Evolutionary conservation across 2,113 vertebrate species (phyloP).

Genomic region (Microtus pennsylvanicus): DNA sequence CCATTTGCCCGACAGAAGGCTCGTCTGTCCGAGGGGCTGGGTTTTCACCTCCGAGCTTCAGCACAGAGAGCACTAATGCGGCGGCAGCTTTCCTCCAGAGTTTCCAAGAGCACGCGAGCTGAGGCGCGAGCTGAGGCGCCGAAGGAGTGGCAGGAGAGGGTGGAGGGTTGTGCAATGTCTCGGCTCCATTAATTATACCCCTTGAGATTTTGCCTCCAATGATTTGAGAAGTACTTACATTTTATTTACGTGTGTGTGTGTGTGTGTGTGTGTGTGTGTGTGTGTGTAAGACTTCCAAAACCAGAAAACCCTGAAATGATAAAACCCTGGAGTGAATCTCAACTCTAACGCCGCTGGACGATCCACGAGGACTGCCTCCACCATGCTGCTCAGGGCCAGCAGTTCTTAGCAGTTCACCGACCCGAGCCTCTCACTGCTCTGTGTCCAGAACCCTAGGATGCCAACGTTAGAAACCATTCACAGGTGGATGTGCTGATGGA

Average conservation of each 20-base stretch:
- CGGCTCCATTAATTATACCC: not conserved
- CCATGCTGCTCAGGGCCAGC: too few relatives aligned
- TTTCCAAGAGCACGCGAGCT: not conserved
- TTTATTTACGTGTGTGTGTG: too few relatives aligned
- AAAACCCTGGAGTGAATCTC: not conserved
- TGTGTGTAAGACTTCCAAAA: conserved; percentile 29
- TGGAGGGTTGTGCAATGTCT: not conserved
- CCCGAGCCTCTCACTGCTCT: not conserved
- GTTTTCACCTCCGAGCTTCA: not conserved
- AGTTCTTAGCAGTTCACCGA: not conserved
- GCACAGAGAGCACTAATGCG: not conserved
- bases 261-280: too few relatives aligned
- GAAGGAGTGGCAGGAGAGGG: conserved; percentile 21
- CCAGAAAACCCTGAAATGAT: not conserved
- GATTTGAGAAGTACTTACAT: not conserved
- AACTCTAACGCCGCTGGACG: conserved; percentile 13
- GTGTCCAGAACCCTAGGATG: not conserved
- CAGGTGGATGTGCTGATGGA: not conserved
- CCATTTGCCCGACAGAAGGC: too few relatives aligned
- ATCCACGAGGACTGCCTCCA: not conserved
- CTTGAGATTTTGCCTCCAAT: not conserved
- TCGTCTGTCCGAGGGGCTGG: not conserved
- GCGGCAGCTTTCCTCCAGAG: not conserved
- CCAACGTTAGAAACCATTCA: not conserved
- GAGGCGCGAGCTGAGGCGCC: too few relatives aligned